Evolutionary conservation across 2,888 invertebrate genomes (phyloP), one percentile per base, ranked within the genome.

Genomic region (Ernsta delagoae): DNA sequence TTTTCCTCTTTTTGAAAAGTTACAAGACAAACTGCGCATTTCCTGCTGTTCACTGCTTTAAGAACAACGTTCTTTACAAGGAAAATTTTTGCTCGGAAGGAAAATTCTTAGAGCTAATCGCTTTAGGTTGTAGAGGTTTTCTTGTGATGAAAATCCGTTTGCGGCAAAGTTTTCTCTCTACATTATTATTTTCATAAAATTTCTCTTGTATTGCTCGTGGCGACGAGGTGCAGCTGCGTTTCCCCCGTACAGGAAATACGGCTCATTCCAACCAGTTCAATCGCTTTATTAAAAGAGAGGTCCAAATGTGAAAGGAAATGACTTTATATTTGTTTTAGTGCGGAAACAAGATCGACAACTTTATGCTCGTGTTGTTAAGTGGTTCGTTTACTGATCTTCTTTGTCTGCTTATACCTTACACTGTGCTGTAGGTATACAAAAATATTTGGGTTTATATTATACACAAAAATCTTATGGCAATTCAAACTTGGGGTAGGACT

Each of bases 21-120:
- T 54, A 41, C 39, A 39, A 63, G 11, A 53, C 39, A 54, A 56
- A 41, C 8, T 6, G 31, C 24, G 53, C 39, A 64, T 54, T 64
- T 12, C 31, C 54, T 43, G 41, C 12, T 63, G 53, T 24, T 63
- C 53, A 53, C 39, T n/a, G 11, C 54, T 41, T 41, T 63, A 53
- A 54, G 24, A 63, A 54, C 41, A 59, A 43, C 9, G 63, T 56
- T 54, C 24, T 63, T 54, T 31, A 36, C 8, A 11, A 39, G 12
- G 16, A 50, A 62, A 64, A 31, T 64, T 64, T 64, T 64, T 54
- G 1, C 31, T 54, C n/a, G 41, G 54, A n/a, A 56, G 41, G 54
- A n/a, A 56, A 43, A 31, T 64, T 64, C 54, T 64, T 12, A 64
- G 54, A 64, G 63, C 63, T 64, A 64, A 54, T 64, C 63, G 41